Evolutionary conservation across 1,140 invertebrate genomes (phyloP).

Genomic region (Cataglyphis hispanica): DNA sequence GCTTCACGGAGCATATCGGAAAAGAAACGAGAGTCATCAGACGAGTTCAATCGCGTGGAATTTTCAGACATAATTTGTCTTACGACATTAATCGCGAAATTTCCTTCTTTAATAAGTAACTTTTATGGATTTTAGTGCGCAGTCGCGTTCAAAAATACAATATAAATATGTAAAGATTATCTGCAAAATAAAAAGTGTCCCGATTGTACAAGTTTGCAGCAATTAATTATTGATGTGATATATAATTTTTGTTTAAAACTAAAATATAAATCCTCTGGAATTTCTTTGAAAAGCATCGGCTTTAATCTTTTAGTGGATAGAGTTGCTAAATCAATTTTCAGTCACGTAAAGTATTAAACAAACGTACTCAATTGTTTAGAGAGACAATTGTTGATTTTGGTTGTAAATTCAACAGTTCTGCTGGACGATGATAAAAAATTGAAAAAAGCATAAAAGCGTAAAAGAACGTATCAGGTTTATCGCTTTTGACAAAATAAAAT

Average conservation of each 20-base stretch:
- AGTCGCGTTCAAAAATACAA: too few relatives aligned
- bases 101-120: background rate
- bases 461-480: background rate
- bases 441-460: background rate
- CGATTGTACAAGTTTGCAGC: background rate
- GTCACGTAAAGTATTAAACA: background rate
- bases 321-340: conserved; percentile 6
- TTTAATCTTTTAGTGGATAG: conserved; percentile 6
- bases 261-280: background rate
- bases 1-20: background rate
- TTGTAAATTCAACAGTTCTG: conserved; percentile 1
- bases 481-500: background rate
- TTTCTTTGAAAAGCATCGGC: background rate
- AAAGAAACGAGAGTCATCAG: background rate
- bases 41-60: background rate
- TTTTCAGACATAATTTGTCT: background rate
- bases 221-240: background rate
- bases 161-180: too few relatives aligned
- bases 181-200: too few relatives aligned
- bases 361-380: background rate
- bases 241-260: conserved; percentile 11
- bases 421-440: background rate
- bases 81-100: background rate
- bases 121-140: background rate
- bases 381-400: background rate